Percentiles rank a stretch among this genome's conserved stretches.
Conservation (phyloP, 2,888 invertebrate species). For the Cephus rjabovi region DNA sequence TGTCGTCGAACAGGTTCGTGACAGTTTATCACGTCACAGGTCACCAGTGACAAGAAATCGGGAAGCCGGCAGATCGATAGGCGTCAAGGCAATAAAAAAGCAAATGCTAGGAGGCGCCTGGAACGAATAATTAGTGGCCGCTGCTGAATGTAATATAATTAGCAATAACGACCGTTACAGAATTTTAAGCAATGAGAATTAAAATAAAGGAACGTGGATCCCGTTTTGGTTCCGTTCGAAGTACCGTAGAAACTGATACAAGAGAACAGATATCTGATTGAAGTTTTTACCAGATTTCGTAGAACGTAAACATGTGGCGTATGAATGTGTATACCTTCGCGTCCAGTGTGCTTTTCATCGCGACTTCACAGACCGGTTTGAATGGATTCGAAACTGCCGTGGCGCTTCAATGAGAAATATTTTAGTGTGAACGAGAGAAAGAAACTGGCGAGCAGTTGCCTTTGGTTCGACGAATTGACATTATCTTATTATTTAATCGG, state of each 20-base stretch:
- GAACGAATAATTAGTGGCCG: background rate
- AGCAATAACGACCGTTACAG: background rate
- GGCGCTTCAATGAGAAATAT: background rate
- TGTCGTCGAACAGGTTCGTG: background rate
- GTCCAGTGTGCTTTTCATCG: background rate
- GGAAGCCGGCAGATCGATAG: background rate
- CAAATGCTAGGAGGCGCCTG: background rate
- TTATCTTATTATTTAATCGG: background rate
- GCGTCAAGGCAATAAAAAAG: background rate
- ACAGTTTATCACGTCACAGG: background rate
- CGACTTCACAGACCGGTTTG: background rate
- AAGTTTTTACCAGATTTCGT: background rate
- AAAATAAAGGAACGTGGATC: background rate
- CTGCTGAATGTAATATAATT: background rate
- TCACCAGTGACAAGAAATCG: background rate
- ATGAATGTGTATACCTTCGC: background rate
- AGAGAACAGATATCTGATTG: background rate
- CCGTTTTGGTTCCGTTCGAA: background rate
- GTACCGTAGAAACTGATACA: background rate
- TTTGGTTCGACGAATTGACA: background rate
- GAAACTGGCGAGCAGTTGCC: background rate
- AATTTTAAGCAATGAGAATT: background rate
- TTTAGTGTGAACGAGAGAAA: background rate
- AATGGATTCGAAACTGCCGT: background rate
- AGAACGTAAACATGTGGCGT: background rate